phyloP scores from a whole-genome alignment of 1,140 invertebrate species.

The Agraylea sexmaculata region DNA sequence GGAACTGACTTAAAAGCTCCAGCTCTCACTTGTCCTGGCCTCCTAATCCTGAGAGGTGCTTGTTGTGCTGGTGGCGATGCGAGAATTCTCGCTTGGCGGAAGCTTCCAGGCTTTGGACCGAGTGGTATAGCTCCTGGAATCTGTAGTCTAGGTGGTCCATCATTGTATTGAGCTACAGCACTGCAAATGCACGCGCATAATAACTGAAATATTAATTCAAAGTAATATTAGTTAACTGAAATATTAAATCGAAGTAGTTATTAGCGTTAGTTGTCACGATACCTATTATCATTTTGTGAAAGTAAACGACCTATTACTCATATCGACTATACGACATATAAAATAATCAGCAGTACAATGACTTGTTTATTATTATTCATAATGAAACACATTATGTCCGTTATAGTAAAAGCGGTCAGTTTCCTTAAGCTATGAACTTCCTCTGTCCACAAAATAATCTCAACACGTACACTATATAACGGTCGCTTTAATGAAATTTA shows the following conservation, averaged over 20 bases:
- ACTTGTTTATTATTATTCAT: no score
- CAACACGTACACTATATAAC: no score
- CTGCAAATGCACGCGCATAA: constrained; percentile 34
- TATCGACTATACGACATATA: no score
- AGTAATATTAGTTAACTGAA: not conserved
- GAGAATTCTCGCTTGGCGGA: constrained; percentile 34
- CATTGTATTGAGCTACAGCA: constrained; percentile 36
- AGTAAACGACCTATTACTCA: no score
- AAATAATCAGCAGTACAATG: no score
- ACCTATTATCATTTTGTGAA: no score
- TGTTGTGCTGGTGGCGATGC: constrained; percentile 23
- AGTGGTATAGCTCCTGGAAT: constrained; percentile 49
- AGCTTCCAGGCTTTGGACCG: constrained; percentile 28
- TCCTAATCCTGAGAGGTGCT: constrained; percentile 32
- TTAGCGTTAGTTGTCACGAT: no score
- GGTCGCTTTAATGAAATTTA: no score
- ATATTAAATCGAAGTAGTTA: not conserved
- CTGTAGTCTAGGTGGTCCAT: constrained; percentile 39
- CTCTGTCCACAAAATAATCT: no score
- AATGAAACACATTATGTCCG: no score
- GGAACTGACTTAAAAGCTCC: constrained; percentile 42
- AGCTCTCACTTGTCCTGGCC: constrained; percentile 35
- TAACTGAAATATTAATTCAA: constrained; percentile 32
- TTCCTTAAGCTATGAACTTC: no score
- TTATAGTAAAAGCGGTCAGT: no score